Percentiles rank a stretch among this genome's conserved stretches.
Conservation (phyloP, 1,140 invertebrate species). For the Glossosoma conforme region DNA sequence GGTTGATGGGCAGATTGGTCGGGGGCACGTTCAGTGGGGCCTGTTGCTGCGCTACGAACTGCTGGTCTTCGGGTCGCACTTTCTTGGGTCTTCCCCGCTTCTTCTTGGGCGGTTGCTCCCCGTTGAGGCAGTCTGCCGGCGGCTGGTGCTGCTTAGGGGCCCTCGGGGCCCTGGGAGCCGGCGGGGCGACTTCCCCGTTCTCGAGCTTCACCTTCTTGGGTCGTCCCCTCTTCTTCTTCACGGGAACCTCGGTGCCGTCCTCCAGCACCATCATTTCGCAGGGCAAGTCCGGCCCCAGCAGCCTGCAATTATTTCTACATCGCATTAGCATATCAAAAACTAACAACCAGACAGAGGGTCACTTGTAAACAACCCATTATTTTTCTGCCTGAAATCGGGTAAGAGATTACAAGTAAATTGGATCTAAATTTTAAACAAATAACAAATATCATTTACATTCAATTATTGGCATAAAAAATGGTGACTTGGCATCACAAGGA, state of each 20-base stretch:
- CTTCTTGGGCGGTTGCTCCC: conserved; percentile 66
- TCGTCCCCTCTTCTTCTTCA: conserved; percentile 83
- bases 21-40: conserved; percentile 25
- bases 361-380: no score
- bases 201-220: conserved; percentile 83
- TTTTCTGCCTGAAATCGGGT: no score
- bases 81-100: conserved; percentile 82
- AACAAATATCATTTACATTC: no score
- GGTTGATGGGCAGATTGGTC: conserved; percentile 2
- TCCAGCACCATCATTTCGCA: conserved; percentile 50
- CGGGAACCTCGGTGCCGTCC: conserved; percentile 58
- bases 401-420: no score
- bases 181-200: conserved; percentile 55
- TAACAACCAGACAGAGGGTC: no score
- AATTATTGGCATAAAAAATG: no score
- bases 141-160: conserved; percentile 43
- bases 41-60: conserved; percentile 43
- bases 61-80: conserved; percentile 58
- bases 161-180: conserved; percentile 52
- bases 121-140: conserved; percentile 36
- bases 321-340: conserved; percentile 16
- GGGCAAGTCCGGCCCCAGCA: conserved; percentile 47
- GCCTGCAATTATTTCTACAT: conserved; percentile 36
- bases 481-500: no score
- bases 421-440: no score